Base-by-base conservation (phyloP, 2,797 vertebrate species). In the Champsocephalus esox region DNA sequence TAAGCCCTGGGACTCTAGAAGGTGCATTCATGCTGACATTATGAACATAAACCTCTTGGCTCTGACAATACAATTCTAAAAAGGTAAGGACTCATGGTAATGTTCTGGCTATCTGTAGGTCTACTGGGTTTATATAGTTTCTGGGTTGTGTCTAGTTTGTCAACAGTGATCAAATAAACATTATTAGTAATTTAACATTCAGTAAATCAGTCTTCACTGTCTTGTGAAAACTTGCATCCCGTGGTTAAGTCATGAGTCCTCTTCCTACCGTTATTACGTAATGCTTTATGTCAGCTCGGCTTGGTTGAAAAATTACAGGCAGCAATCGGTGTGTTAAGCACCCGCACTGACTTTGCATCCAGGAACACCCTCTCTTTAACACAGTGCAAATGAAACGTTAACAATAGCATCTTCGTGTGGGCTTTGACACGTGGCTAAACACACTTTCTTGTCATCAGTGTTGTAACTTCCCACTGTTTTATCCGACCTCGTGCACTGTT, bases 321-420 rank as follows among this genome's bases (percentile, higher is more conserved):
- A 54, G 19, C 24, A 9, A 50, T 54, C 10, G 41, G 1, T 9
- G 8, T 41, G 21, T 71, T 38, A 66, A 67, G 67, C 67, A 63
- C 34, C 57, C 52, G 49, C 45, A 21, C 16, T 34, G 32, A n/a
- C 12, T 75, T 59, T 70, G 50, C 57, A 54, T 43, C 70, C 74
- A 76, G 59, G 44, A 59, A 24, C 44, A 24, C 48, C 9, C 14
- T 63, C 21, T n/a, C 8, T 79, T 75, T 86, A 72, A 77, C 79
- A 86, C 41, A 41, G 51, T 67, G 70, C 70, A 88, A 92, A 91
- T 92, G 28, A 92, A 88, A 86, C 56, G 67, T 65, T 59, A 72
- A 44, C 70, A 74, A 51, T 69, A 79, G 63, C 78, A 79, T 62
- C 72, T 75, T 45, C 8, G 12, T 66, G 58, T 70, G 79, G 41